phyloP scores from a whole-genome alignment of 2,113 vertebrate species.

The Muscicapa adusta region DNA sequence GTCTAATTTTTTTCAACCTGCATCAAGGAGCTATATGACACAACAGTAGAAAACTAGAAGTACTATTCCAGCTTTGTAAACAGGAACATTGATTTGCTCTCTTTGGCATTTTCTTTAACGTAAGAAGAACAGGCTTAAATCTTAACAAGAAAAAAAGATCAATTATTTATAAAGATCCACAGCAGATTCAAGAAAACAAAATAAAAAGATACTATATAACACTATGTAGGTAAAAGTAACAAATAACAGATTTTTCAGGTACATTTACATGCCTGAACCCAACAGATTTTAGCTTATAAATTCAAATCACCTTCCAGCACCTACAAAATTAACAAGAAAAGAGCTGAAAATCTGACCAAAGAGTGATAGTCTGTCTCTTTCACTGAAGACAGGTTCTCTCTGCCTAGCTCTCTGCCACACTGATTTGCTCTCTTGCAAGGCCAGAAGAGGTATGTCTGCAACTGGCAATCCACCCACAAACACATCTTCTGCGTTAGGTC shows the following conservation, averaged over 20 bases:
- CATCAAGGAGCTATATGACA: background rate
- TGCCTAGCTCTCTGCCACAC: background rate
- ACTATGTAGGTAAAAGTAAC: background rate
- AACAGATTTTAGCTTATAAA: background rate
- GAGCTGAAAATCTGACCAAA: background rate
- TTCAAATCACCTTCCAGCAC: background rate
- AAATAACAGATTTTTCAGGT: background rate
- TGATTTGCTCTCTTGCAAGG: background rate
- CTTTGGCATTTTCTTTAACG: background rate
- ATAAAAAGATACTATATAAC: background rate
- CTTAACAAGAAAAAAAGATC: background rate
- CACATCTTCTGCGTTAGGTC: fast-evolving
- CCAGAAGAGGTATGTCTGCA: background rate
- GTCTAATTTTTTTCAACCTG: background rate
- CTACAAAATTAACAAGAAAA: background rate
- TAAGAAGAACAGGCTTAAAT: background rate
- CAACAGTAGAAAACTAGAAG: background rate
- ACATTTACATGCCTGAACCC: background rate
- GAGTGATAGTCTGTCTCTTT: background rate
- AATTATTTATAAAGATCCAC: background rate
- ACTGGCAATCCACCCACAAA: background rate
- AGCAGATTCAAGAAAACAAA: background rate
- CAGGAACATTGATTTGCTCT: background rate
- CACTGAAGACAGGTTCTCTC: background rate
- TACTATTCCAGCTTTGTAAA: background rate